phyloP scores from a whole-genome alignment of 2,113 vertebrate species.

The Anarrhichthys ocellatus region DNA sequence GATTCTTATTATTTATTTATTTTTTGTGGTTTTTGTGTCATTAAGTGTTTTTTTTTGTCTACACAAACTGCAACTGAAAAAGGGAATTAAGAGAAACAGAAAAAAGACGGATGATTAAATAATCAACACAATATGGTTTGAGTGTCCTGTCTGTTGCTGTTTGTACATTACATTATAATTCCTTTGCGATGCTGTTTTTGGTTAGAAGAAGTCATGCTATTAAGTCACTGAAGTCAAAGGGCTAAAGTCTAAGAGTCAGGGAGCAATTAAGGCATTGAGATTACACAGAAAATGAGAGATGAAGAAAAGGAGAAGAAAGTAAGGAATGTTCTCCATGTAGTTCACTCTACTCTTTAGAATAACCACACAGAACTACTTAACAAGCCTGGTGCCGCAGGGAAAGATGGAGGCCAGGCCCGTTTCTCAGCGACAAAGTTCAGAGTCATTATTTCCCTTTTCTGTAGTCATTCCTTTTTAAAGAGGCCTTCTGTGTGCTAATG shows the following conservation, averaged over 20 bases:
- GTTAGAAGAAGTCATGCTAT: constrained; percentile 14
- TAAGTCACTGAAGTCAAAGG: constrained; percentile 1
- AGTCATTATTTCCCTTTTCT: constrained; percentile 77
- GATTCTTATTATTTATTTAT: no score
- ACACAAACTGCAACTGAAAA: not conserved
- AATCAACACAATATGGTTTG: not conserved
- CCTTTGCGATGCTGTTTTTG: not conserved
- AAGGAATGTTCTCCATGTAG: constrained; percentile 51
- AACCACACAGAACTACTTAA: constrained; percentile 66
- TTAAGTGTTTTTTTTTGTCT: not conserved
- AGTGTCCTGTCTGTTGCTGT: constrained; percentile 1
- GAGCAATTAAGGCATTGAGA: constrained; percentile 24
- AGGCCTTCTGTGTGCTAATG: constrained; percentile 77
- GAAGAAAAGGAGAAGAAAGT: constrained; percentile 30
- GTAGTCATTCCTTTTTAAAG: constrained; percentile 71
- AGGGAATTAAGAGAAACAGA: not conserved
- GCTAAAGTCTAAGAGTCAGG: constrained; percentile 11
- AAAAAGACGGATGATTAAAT: not conserved
- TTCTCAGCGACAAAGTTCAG: constrained; percentile 75
- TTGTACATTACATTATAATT: not conserved
- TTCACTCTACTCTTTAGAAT: constrained; percentile 61
- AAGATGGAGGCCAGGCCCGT: constrained; percentile 49
- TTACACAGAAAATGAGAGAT: not conserved
- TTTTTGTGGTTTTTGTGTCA: no score
- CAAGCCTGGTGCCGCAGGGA: constrained; percentile 64